Conservation (phyloP, 2,888 invertebrate species). For the Cloeon dipterum region DNA sequence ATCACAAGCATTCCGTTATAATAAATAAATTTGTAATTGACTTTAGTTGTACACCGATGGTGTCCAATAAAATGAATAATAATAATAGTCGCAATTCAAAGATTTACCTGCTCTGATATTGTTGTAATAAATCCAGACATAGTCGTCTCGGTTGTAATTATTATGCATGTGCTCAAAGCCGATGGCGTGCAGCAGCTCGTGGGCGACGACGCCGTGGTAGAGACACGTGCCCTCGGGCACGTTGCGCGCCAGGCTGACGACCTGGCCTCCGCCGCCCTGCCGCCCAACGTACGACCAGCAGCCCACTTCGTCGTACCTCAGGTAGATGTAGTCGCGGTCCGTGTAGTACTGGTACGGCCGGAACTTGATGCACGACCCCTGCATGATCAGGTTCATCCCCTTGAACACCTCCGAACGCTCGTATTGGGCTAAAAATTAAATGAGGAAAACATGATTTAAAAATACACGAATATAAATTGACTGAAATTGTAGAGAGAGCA, state of each 20-base stretch:
- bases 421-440: too few species aligned
- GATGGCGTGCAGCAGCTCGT: conserved; percentile 56
- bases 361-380: conserved; percentile 32
- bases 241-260: conserved; percentile 32
- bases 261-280: too few species aligned
- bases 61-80: too few species aligned
- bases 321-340: conserved; percentile 30
- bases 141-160: conserved; percentile 50
- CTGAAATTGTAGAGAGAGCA: too few species aligned
- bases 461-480: too few species aligned
- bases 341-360: conserved; percentile 28
- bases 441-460: too few species aligned
- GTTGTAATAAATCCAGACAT: conserved; percentile 45
- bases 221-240: conserved; percentile 20
- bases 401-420: conserved; percentile 24
- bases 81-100: background rate
- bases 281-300: conserved; percentile 46
- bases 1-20: too few species aligned
- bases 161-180: conserved; percentile 73
- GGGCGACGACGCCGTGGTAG: conserved; percentile 37
- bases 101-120: conserved; percentile 35
- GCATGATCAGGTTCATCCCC: conserved; percentile 32
- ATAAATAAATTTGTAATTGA: too few species aligned
- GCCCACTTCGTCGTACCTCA: conserved; percentile 25
- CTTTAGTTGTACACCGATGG: too few species aligned